A percentile compares a stretch with the other conserved stretches of the same genome.
These are phyloP conservation scores for Parauchenoglanis ngamensis DNA, from an alignment of 2,797 vertebrate species.

Conservation along the genomic window DNA sequence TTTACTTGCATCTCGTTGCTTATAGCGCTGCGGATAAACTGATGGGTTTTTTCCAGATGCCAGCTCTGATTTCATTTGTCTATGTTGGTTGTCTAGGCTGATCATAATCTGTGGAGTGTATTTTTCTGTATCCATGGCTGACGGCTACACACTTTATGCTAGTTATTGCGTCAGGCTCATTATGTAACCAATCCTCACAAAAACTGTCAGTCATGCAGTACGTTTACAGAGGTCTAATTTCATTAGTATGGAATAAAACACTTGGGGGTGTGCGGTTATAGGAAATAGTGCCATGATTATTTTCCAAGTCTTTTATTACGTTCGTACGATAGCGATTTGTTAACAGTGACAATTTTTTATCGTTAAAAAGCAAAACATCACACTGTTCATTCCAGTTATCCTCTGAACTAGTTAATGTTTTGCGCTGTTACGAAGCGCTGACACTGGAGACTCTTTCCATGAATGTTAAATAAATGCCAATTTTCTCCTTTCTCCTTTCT, in stretches of 20 bases:
- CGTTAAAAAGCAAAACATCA: background rate
- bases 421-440: background rate
- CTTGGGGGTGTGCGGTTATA: background rate
- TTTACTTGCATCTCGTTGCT: background rate
- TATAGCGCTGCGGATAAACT: background rate
- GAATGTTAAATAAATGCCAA: background rate
- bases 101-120: conserved; percentile 18
- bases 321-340: background rate
- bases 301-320: background rate
- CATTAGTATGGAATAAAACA: background rate
- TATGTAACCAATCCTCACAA: background rate
- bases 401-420: background rate
- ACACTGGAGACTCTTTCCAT: background rate
- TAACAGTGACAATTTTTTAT: background rate
- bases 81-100: background rate
- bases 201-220: background rate
- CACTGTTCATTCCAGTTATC: background rate
- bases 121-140: conserved; percentile 1
- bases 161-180: background rate
- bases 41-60: background rate
- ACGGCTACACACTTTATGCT: background rate
- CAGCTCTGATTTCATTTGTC: conserved; percentile 14
- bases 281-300: background rate
- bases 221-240: background rate
- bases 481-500: no score